phyloP scores from a whole-genome alignment of 2,113 vertebrate genomes.

The Natator depressus region DNA sequence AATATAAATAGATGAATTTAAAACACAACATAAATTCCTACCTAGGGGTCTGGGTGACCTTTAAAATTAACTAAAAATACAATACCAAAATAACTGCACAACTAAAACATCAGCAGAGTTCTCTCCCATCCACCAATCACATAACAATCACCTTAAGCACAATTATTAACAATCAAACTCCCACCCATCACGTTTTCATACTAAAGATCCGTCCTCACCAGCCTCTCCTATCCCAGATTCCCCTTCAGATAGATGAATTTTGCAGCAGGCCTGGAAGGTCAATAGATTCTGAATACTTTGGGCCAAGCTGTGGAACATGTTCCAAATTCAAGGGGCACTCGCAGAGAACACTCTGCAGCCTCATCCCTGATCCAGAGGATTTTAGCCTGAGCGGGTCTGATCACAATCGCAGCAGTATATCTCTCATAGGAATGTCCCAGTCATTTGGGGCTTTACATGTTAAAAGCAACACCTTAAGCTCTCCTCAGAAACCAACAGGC shows the following conservation, averaged over 20 bases:
- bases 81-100: neutral
- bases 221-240: neutral
- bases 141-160: neutral
- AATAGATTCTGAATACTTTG: neutral
- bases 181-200: neutral
- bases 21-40: neutral
- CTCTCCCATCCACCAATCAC: neutral
- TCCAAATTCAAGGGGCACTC: neutral
- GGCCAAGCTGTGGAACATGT: neutral
- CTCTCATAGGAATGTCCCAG: neutral
- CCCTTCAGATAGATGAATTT: rapidly evolving
- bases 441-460: neutral
- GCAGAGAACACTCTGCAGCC: neutral
- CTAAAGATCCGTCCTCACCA: neutral
- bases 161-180: neutral
- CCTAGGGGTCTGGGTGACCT: neutral
- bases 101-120: neutral
- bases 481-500: neutral
- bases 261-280: neutral
- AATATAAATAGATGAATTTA: neutral
- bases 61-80: neutral
- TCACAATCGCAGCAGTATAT: neutral
- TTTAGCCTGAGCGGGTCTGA: neutral
- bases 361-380: neutral
- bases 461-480: neutral